phyloP scores from a whole-genome alignment of 2,888 invertebrate species.

The Pemphredon lugubris region DNA sequence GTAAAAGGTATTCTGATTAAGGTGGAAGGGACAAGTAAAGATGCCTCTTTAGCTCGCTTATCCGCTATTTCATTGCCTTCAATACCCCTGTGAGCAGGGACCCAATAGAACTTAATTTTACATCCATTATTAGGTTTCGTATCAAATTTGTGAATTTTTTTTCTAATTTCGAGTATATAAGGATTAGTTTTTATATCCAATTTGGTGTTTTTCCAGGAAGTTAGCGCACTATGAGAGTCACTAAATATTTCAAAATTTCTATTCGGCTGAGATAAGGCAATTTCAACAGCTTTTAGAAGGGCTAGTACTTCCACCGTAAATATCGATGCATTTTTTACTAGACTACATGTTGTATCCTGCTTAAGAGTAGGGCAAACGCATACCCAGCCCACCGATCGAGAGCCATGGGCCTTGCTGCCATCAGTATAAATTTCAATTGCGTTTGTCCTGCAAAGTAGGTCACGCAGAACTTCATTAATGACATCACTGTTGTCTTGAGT shows the following conservation, averaged over 20 bases:
- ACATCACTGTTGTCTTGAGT: too few relatives aligned
- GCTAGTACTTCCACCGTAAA: not conserved
- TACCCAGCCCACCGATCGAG: too few relatives aligned
- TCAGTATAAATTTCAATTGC: too few relatives aligned
- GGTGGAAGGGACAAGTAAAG: too few relatives aligned
- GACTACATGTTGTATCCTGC: too few relatives aligned
- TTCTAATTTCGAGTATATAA: not conserved
- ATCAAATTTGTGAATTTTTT: not conserved
- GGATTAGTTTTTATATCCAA: not conserved
- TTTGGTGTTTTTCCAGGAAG: not conserved
- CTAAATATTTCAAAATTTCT: not conserved
- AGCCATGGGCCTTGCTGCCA: too few relatives aligned
- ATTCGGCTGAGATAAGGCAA: not conserved
- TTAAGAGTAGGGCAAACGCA: too few relatives aligned
- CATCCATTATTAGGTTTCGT: not conserved
- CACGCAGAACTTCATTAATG: too few relatives aligned
- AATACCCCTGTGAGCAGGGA: not conserved
- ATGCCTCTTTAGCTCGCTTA: not conserved
- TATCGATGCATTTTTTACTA: not conserved
- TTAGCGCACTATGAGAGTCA: not conserved
- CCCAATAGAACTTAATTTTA: conserved; percentile 5
- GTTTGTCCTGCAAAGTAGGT: too few relatives aligned
- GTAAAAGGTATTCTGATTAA: too few relatives aligned
- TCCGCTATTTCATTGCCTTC: not conserved
- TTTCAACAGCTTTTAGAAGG: not conserved